Percentiles rank a stretch among this genome's conserved stretches.
These are phyloP conservation scores for Podiceps cristatus DNA, from an alignment of 2,113 vertebrate genomes.

Conservation along the genomic window DNA sequence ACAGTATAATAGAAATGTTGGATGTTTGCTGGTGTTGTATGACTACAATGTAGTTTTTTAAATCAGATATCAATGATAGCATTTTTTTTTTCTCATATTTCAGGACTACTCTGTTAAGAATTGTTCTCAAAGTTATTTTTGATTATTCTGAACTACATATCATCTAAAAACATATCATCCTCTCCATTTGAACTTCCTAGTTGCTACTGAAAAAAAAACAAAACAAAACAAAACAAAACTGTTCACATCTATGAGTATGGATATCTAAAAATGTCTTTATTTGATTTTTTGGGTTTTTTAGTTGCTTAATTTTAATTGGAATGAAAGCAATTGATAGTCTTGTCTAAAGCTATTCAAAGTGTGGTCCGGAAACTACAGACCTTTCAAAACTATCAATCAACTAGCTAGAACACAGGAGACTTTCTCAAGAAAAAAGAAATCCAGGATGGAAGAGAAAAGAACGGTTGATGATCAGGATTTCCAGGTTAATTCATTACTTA, in stretches of 20 bases:
- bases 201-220: neutral
- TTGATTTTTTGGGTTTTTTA: neutral
- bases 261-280: neutral
- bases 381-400: neutral
- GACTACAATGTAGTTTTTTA: neutral
- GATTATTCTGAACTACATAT: neutral
- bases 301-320: neutral
- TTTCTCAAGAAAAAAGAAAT: neutral
- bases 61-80: neutral
- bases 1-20: rapidly evolving
- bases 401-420: neutral
- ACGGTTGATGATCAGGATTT: neutral
- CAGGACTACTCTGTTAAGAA: neutral
- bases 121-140: neutral
- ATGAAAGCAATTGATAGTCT: neutral
- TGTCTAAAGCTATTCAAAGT: neutral
- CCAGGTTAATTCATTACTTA: neutral
- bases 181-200: neutral
- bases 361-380: neutral
- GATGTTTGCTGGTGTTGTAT: neutral
- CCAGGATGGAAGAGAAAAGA: neutral
- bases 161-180: neutral
- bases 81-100: neutral
- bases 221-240: too few species aligned
- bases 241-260: neutral